A percentile compares a stretch with the other conserved stretches of the same genome.
Conservation (phyloP, 2,888 invertebrate genomes). For the Ptychoptera albimana region DNA sequence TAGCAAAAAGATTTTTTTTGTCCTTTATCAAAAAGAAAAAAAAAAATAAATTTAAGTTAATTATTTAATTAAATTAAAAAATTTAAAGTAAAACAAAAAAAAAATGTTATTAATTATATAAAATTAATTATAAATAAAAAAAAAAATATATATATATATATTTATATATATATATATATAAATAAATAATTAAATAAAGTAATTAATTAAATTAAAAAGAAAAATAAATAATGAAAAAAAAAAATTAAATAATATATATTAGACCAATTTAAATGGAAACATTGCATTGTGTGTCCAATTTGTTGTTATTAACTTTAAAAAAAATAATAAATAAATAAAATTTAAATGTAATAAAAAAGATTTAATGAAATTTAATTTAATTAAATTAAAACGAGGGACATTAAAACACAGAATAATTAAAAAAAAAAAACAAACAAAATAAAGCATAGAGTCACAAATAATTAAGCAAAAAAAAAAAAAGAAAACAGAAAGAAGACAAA, state of each 20-base stretch:
- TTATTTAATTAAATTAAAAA: not conserved
- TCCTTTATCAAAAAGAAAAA: not conserved
- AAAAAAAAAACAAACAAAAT: not conserved
- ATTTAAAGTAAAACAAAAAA: not conserved
- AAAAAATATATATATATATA: not conserved
- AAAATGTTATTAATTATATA: not conserved
- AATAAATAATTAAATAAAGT: not conserved
- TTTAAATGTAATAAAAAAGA: constrained; percentile 1
- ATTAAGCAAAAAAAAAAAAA: not conserved
- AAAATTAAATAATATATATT: not conserved
- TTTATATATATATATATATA: not conserved
- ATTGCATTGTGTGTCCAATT: too few relatives aligned
- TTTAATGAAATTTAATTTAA: too few relatives aligned
- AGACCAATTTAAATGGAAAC: too few relatives aligned
- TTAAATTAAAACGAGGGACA: too few relatives aligned
- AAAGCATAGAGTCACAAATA: not conserved
- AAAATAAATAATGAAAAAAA: not conserved
- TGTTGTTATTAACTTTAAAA: not conserved
- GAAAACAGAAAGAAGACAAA: not conserved
- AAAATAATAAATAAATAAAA: constrained; percentile 1
- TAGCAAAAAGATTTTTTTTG: not conserved
- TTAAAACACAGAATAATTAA: not conserved
- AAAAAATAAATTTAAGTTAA: not conserved
- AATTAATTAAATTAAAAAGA: not conserved
- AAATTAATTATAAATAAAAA: not conserved